phyloP scores from a whole-genome alignment of 2,888 invertebrate species.

The Limnephilus auricula region DNA sequence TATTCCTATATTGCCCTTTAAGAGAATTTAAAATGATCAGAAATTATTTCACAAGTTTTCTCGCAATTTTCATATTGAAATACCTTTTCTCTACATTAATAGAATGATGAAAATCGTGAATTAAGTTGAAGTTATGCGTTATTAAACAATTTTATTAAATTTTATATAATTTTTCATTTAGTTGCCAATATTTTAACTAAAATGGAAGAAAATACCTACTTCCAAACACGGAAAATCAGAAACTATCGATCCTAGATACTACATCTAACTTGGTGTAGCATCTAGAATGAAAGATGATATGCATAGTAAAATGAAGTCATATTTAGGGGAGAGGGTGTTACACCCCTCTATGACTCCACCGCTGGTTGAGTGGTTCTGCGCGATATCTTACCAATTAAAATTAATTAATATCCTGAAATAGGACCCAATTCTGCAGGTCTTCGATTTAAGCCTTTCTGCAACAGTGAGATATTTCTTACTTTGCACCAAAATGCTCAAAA shows the following conservation, averaged over 20 bases:
- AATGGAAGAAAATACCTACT: too few relatives aligned
- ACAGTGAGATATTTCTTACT: not conserved
- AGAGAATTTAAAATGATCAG: not conserved
- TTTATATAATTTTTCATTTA: too few relatives aligned
- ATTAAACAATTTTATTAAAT: too few relatives aligned
- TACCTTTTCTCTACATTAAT: too few relatives aligned
- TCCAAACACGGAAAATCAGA: too few relatives aligned
- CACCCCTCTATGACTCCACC: not conserved
- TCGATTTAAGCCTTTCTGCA: not conserved
- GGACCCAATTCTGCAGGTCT: not conserved
- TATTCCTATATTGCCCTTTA: not conserved
- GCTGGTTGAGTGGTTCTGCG: not conserved
- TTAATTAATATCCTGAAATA: not conserved
- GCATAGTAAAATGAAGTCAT: not conserved
- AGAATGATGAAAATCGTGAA: too few relatives aligned
- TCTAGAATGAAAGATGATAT: not conserved
- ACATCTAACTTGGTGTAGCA: too few relatives aligned
- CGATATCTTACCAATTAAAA: not conserved
- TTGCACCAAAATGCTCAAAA: too few relatives aligned
- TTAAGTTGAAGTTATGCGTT: too few relatives aligned
- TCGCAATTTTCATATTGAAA: not conserved
- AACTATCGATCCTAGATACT: too few relatives aligned
- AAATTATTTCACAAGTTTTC: not conserved
- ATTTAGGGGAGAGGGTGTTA: not conserved
- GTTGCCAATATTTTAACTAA: too few relatives aligned